These are phyloP conservation scores for Pelecanus crispus DNA, from an alignment of 2,113 vertebrate genomes.

Conservation along the genomic window DNA sequence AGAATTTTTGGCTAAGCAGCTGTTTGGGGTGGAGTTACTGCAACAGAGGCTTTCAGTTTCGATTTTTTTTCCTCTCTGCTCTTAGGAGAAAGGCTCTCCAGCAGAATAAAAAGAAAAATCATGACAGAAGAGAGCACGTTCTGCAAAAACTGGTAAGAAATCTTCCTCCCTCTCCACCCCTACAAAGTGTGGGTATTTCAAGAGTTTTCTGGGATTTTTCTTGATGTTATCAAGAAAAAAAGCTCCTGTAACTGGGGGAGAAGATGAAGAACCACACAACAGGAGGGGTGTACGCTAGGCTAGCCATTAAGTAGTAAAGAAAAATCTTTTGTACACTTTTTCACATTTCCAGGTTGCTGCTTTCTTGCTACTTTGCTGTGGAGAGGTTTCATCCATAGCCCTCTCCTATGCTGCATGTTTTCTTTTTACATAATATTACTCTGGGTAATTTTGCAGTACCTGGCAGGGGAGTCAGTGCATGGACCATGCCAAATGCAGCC, in stretches of 20 bases:
- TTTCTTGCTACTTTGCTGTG: not conserved
- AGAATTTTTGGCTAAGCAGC: not conserved
- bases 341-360: not conserved
- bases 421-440: not conserved
- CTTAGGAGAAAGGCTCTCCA: not conserved
- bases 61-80: not conserved
- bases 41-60: not conserved
- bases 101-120: not conserved
- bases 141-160: constrained; percentile 28
- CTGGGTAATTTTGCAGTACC: not conserved
- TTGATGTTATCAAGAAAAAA: not conserved
- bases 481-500: not conserved
- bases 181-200: not conserved
- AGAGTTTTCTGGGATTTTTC: not conserved
- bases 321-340: not conserved
- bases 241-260: not conserved
- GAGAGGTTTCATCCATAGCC: not conserved
- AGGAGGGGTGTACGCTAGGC: not conserved
- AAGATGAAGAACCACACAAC: not conserved
- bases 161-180: not conserved
- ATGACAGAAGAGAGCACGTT: not conserved
- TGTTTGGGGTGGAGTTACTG: not conserved
- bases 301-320: not conserved
- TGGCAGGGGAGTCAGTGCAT: not conserved
- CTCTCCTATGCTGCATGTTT: not conserved